A percentile compares a stretch with the other conserved stretches of the same genome.
Conservation (phyloP, 2,888 invertebrate genomes). For the Malacosoma neustria region DNA sequence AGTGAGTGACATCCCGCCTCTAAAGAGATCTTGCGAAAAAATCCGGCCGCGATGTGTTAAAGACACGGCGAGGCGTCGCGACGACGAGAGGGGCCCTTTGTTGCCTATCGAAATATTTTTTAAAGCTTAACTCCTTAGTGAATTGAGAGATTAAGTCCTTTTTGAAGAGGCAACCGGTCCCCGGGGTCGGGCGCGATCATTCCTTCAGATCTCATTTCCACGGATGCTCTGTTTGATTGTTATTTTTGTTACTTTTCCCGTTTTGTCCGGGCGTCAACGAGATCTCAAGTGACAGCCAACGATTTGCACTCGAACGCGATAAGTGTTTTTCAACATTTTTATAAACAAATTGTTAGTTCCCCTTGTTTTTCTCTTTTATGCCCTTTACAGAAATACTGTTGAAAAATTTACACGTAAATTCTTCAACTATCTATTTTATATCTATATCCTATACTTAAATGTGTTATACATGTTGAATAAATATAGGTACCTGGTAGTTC, state of each 20-base stretch:
- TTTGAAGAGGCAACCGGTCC: slow-evolving; percentile 78
- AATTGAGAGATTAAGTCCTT: slow-evolving; percentile 75
- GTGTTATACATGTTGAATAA: too few species aligned
- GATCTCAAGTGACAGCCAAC: slow-evolving; percentile 71
- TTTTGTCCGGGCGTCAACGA: slow-evolving; percentile 49
- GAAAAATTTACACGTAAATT: too few species aligned
- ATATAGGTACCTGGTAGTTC: too few species aligned
- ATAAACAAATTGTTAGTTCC: slow-evolving; percentile 63
- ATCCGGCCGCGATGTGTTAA: slow-evolving; percentile 70
- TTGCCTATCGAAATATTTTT: slow-evolving; percentile 72
- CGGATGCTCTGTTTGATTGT: slow-evolving; percentile 72
- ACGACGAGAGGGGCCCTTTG: slow-evolving; percentile 58
- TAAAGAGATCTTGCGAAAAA: slow-evolving; percentile 68
- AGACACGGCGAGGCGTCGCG: slow-evolving; percentile 68
- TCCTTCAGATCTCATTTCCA: slow-evolving; percentile 73
- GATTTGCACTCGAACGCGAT: slow-evolving; percentile 70
- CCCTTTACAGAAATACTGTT: too few species aligned
- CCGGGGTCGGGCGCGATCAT: slow-evolving; percentile 71
- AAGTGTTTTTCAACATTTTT: slow-evolving; percentile 69
- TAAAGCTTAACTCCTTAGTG: slow-evolving; percentile 75
- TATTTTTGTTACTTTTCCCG: slow-evolving; percentile 69
- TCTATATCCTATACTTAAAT: too few species aligned
- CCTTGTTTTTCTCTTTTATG: slow-evolving; percentile 26
- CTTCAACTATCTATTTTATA: too few species aligned
- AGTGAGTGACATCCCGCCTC: slow-evolving; percentile 70